Percentiles rank a stretch among this genome's conserved stretches.
These are phyloP conservation scores for Takifugu bimaculatus DNA, from an alignment of 2,113 vertebrate species.

Conservation along the genomic window DNA sequence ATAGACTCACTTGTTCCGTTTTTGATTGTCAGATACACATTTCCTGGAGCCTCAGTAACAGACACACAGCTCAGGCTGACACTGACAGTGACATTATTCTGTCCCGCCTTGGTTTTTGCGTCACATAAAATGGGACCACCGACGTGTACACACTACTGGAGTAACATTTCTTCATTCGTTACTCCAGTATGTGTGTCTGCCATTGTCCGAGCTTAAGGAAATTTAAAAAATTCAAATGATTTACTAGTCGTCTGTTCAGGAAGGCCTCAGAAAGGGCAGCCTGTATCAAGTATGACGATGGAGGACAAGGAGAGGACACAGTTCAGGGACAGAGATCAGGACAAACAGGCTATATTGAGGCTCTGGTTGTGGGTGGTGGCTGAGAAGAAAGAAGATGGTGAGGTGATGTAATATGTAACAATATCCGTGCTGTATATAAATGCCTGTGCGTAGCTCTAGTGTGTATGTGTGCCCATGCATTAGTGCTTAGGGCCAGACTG, in stretches of 20 bases:
- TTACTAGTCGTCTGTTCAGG: conserved; percentile 2
- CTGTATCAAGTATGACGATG: neutral
- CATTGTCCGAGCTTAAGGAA: too few relatives aligned
- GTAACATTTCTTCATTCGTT: too few relatives aligned
- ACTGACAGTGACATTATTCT: conserved; percentile 39
- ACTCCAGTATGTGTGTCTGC: too few relatives aligned
- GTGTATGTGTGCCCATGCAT: conserved; percentile 42
- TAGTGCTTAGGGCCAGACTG: conserved; percentile 64
- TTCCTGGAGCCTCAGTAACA: conserved; percentile 37
- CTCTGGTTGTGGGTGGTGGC: conserved; percentile 47
- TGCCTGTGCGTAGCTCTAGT: conserved; percentile 46
- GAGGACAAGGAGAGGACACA: conserved; percentile 18
- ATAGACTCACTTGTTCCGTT: conserved; percentile 4
- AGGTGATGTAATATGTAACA: conserved; percentile 77
- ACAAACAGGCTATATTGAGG: conserved; percentile 34
- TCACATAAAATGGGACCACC: conserved; percentile 42
- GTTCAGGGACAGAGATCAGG: conserved; percentile 24
- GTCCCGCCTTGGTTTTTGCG: conserved; percentile 37
- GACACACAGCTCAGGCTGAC: conserved; percentile 10
- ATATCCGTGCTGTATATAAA: conserved; percentile 59
- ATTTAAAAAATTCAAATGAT: neutral
- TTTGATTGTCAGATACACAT: conserved; percentile 37
- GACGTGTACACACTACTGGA: conserved; percentile 16
- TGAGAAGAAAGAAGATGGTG: conserved; percentile 13
- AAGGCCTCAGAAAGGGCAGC: too few relatives aligned